These are phyloP conservation scores for Aproaerema taeniolella DNA, from an alignment of 2,888 invertebrate species.

Conservation along the genomic window DNA sequence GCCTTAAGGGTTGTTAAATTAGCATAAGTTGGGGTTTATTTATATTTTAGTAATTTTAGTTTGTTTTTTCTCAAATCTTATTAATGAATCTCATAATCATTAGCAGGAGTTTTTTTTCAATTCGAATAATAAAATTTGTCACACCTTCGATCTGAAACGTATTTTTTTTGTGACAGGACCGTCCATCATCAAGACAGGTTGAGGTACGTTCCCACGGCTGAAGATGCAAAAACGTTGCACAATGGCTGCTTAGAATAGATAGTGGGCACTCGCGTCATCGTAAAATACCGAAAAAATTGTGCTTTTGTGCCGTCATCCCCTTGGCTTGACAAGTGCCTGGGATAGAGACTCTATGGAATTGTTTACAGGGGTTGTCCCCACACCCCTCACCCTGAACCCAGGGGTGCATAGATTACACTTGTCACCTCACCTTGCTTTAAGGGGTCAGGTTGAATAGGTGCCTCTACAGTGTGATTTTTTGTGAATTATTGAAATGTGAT, in stretches of 20 bases:
- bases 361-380: no score
- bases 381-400: not conserved
- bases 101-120: no score
- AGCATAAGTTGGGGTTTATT: constrained; percentile 15
- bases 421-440: constrained; percentile 1
- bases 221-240: constrained; percentile 48
- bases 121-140: no score
- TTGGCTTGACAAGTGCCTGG: constrained; percentile 63
- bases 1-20: constrained; percentile 36
- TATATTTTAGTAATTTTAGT: not conserved
- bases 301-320: constrained; percentile 44
- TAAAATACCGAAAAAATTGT: constrained; percentile 40
- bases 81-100: no score
- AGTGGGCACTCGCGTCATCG: constrained; percentile 43
- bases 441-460: constrained; percentile 21
- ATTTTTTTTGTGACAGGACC: constrained; percentile 35
- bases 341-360: constrained; percentile 22
- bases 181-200: constrained; percentile 24
- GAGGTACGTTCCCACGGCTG: constrained; percentile 43
- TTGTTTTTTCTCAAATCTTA: no score
- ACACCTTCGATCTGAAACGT: no score
- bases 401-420: constrained; percentile 26
- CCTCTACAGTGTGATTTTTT: no score
- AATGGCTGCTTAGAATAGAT: constrained; percentile 36
- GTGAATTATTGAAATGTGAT: no score